phyloP scores from a whole-genome alignment of 2,113 vertebrate genomes.

The Sisor rabdophorus region DNA sequence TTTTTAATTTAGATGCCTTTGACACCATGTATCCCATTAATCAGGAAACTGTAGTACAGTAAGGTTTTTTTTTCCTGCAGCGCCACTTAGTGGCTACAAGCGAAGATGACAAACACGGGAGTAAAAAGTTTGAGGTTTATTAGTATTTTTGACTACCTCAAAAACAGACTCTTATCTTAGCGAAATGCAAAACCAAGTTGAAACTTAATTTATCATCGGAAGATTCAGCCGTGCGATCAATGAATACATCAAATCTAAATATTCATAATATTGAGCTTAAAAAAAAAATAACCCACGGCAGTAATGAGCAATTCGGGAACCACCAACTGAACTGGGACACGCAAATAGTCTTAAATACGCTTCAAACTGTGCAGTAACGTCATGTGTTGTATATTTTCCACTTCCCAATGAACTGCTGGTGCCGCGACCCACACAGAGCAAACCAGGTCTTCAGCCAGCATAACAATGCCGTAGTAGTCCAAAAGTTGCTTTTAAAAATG shows the following conservation, averaged over 20 bases:
- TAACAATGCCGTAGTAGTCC: not conserved
- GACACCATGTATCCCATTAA: no score
- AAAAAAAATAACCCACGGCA: not conserved
- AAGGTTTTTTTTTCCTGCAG: not conserved
- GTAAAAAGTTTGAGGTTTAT: conserved; percentile 35
- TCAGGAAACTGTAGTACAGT: not conserved
- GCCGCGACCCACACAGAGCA: not conserved
- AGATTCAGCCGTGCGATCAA: not conserved
- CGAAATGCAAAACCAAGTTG: conserved; percentile 12
- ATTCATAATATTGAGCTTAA: not conserved
- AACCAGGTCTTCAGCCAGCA: not conserved
- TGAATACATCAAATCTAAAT: not conserved
- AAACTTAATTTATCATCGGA: no score
- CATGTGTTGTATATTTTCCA: no score
- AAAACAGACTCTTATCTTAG: conserved; percentile 15
- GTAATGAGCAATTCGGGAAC: not conserved
- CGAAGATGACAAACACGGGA: not conserved
- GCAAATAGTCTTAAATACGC: not conserved
- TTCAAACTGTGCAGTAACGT: not conserved
- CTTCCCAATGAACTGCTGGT: not conserved
- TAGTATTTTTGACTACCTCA: conserved; percentile 28
- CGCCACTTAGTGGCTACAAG: not conserved
- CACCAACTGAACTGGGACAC: not conserved
- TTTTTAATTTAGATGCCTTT: not conserved
- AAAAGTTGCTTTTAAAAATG: not conserved